Evolutionary conservation across 2,888 invertebrate genomes (phyloP).

Genomic region (Thereva unica): DNA sequence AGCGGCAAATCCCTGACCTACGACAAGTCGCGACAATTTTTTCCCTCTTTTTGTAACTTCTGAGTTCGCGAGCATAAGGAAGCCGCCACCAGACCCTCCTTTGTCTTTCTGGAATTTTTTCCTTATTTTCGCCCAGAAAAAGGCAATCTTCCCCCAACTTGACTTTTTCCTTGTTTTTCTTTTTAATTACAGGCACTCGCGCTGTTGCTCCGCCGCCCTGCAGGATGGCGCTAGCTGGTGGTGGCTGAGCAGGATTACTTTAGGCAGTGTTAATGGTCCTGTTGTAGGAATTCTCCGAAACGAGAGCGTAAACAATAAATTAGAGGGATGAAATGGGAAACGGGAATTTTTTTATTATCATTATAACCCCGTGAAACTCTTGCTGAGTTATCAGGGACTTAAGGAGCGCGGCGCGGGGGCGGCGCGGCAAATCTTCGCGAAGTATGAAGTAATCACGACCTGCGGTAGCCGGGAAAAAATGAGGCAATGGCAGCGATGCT

Average conservation of each 20-base stretch:
- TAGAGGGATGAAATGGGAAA: constrained; percentile 19
- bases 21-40: constrained; percentile 37
- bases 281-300: constrained; percentile 32
- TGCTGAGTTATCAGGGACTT: background rate
- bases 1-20: constrained; percentile 30
- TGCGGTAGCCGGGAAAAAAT: constrained; percentile 28
- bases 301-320: constrained; percentile 33
- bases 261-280: constrained; percentile 35
- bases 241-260: constrained; percentile 1
- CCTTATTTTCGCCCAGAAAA: constrained; percentile 1
- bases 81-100: constrained; percentile 10
- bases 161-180: constrained; percentile 35
- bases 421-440: background rate
- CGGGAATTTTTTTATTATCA: constrained; percentile 26
- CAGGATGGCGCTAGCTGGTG: background rate
- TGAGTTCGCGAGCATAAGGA: constrained; percentile 6
- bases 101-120: background rate
- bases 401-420: background rate
- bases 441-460: constrained; percentile 29
- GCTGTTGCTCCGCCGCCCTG: constrained; percentile 12
- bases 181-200: constrained; percentile 35
- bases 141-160: constrained; percentile 23
- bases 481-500: constrained; percentile 1
- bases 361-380: constrained; percentile 32
- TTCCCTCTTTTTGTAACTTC: constrained; percentile 18